Conservation (phyloP, 2,888 invertebrate genomes). For the Kuschelorhynchus macadamiae region DNA sequence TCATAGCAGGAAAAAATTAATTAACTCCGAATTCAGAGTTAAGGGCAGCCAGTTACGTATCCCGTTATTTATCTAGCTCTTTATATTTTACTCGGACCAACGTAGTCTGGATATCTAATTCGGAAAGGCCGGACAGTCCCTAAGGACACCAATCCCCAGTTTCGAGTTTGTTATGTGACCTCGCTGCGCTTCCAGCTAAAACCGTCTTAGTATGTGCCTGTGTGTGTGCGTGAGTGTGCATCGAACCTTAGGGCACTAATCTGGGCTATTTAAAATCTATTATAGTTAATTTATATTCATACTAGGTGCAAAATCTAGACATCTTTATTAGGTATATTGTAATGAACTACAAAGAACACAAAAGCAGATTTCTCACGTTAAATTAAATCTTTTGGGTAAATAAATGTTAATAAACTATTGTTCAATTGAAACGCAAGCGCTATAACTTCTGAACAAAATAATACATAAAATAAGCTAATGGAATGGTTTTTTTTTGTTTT, state of each 20-base stretch:
- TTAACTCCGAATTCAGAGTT: no score
- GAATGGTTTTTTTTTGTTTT: no score
- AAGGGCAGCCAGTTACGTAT: conserved; percentile 1
- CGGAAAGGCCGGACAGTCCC: conserved; percentile 32
- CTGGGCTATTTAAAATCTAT: conserved; percentile 20
- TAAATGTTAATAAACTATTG: no score
- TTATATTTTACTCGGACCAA: conserved; percentile 22
- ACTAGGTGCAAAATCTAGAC: not conserved
- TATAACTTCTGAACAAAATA: no score
- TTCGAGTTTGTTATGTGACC: conserved; percentile 4
- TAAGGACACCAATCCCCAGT: conserved; percentile 3
- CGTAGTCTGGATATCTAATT: conserved; percentile 41
- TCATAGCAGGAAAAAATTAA: no score
- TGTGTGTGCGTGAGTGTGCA: conserved; percentile 28
- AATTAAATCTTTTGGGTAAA: no score
- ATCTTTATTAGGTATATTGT: no score
- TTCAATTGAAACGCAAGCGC: no score
- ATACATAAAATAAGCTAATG: no score
- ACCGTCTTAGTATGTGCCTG: conserved; percentile 28
- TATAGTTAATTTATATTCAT: not conserved
- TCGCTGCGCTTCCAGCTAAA: conserved; percentile 13
- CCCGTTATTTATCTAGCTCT: conserved; percentile 16
- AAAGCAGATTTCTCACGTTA: no score
- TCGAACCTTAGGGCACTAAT: conserved; percentile 20
- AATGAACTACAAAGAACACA: no score